Percentiles rank a stretch among this genome's conserved stretches.
Evolutionary conservation across 2,113 vertebrate species (phyloP).

Genomic region (Equus przewalskii): DNA sequence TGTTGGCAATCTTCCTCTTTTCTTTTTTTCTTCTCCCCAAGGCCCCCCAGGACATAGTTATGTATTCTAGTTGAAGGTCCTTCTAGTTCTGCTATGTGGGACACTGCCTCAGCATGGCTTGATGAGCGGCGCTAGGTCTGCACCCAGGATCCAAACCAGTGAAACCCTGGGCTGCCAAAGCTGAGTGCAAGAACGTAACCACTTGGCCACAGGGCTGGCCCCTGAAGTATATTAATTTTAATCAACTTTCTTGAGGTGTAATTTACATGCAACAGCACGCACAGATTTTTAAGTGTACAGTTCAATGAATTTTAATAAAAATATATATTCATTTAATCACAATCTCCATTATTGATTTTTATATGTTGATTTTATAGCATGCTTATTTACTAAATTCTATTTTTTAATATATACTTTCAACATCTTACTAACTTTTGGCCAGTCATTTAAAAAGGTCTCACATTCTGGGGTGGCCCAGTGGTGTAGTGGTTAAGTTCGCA

Average conservation of each 20-base stretch:
- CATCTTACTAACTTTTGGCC: not conserved
- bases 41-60: too few relatives aligned
- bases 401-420: constrained; percentile 16
- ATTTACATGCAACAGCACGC: not conserved
- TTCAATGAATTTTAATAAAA: constrained; percentile 32
- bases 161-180: too few relatives aligned
- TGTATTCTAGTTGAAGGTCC: too few relatives aligned
- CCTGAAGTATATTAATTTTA: constrained; percentile 35
- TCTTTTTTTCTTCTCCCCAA: too few relatives aligned
- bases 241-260: constrained; percentile 23
- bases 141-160: too few relatives aligned
- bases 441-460: constrained; percentile 30
- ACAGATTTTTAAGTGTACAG: not conserved
- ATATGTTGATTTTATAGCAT: constrained; percentile 44
- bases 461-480: not conserved
- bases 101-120: too few relatives aligned
- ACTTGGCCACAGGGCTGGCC: too few relatives aligned
- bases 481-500: too few relatives aligned
- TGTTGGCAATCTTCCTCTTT: too few relatives aligned
- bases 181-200: too few relatives aligned
- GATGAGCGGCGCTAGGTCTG: too few relatives aligned
- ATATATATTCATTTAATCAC: not conserved
- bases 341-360: not conserved
- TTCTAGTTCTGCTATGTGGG: too few relatives aligned
- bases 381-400: not conserved